Conservation (phyloP, 2,888 invertebrate genomes). For the Cybosia mesomella region DNA sequence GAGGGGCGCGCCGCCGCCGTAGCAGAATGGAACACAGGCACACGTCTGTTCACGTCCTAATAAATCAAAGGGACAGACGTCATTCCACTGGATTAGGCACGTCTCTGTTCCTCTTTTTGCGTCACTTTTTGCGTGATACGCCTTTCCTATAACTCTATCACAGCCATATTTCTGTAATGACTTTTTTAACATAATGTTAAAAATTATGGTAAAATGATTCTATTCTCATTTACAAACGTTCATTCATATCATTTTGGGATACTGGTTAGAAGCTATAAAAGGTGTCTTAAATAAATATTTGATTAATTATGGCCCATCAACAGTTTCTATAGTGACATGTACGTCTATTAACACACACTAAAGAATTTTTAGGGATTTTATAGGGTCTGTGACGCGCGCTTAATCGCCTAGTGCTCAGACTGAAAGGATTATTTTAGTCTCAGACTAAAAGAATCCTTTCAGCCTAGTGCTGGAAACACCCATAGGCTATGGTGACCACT, state of each 20-base stretch:
- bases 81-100: slow-evolving; percentile 66
- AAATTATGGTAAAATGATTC: slow-evolving; percentile 36
- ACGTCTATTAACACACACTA: background rate
- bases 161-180: slow-evolving; percentile 37
- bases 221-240: slow-evolving; percentile 18
- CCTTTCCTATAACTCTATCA: slow-evolving; percentile 53
- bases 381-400: background rate
- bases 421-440: too few species aligned
- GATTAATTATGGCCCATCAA: background rate
- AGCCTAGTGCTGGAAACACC: background rate
- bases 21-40: slow-evolving; percentile 61
- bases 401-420: too few species aligned
- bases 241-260: slow-evolving; percentile 8
- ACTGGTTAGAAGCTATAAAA: slow-evolving; percentile 10
- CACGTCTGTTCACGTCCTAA: slow-evolving; percentile 74
- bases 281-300: background rate
- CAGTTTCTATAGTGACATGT: background rate
- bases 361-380: background rate
- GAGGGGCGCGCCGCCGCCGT: slow-evolving; percentile 48
- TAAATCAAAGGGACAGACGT: slow-evolving; percentile 76
- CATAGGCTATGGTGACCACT: background rate
- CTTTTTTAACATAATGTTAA: slow-evolving; percentile 34
- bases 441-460: too few species aligned
- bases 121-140: slow-evolving; percentile 55
- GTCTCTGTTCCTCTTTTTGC: slow-evolving; percentile 59